Conservation (phyloP, 2,888 invertebrate genomes). For the Thecocarcelia acutangulata region DNA sequence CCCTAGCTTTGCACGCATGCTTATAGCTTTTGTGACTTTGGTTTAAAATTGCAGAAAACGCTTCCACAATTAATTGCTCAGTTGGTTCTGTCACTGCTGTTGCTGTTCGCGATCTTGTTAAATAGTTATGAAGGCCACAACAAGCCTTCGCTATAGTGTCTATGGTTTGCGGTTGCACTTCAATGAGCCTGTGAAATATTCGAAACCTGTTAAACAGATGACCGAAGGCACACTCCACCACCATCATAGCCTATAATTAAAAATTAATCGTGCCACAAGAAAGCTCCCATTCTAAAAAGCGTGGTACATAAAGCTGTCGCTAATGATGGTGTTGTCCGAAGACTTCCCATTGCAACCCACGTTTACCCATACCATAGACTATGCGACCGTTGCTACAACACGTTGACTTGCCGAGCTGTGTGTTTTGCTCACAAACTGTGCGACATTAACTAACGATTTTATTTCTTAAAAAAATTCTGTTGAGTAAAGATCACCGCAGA, state of each 20-base stretch:
- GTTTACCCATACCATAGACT: too few relatives aligned
- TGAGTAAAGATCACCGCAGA: too few relatives aligned
- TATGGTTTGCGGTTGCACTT: conserved; percentile 28
- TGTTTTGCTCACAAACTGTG: too few relatives aligned
- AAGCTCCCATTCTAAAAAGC: too few relatives aligned
- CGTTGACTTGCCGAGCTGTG: too few relatives aligned
- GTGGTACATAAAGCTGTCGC: too few relatives aligned
- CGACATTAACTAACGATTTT: too few relatives aligned
- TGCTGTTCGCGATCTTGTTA: conserved; percentile 3
- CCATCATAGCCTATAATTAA: conserved; percentile 25
- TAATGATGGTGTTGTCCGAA: too few relatives aligned
- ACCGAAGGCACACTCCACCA: conserved; percentile 9
- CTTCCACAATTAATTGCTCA: background rate
- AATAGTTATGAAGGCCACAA: conserved; percentile 31
- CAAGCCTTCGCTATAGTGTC: conserved; percentile 15
- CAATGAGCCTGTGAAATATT: background rate
- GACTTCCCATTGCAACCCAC: too few relatives aligned
- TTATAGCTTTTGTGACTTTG: conserved; percentile 22
- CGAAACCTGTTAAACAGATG: background rate
- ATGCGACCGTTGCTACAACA: too few relatives aligned
- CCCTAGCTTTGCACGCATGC: background rate
- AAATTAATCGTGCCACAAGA: conserved; percentile 15
- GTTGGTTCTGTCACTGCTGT: conserved; percentile 11
- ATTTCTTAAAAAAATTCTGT: too few relatives aligned
- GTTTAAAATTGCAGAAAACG: conserved; percentile 35